A percentile compares a stretch with the other conserved stretches of the same genome.
Conservation (phyloP, 2,113 vertebrate species). For the Phaetusa simplex region DNA sequence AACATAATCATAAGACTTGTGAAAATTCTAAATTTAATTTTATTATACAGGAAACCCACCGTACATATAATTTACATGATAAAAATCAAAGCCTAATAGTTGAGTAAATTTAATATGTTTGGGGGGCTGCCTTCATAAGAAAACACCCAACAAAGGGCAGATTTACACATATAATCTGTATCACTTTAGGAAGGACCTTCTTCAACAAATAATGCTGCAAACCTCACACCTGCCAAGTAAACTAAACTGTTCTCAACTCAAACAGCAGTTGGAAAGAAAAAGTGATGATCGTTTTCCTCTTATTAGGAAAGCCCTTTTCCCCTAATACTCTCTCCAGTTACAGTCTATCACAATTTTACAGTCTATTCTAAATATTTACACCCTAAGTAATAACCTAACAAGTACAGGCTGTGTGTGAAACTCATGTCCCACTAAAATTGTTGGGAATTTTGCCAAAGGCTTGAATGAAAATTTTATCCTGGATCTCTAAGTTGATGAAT, state of each 20-base stretch:
- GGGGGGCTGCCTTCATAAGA: not conserved
- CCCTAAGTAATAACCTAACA: not conserved
- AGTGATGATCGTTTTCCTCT: not conserved
- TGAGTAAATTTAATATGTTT: not conserved
- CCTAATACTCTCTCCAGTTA: not conserved
- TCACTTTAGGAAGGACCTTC: not conserved
- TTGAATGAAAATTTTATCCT: conserved; percentile 38
- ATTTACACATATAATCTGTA: not conserved
- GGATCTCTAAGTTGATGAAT: not conserved
- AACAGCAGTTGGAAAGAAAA: not conserved
- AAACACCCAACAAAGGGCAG: not conserved
- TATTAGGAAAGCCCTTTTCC: not conserved
- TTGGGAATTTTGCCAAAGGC: conserved; percentile 43
- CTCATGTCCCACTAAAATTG: not conserved
- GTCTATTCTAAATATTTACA: not conserved
- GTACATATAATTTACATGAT: not conserved
- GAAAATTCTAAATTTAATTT: not conserved
- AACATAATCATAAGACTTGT: not conserved
- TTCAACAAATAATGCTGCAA: not conserved
- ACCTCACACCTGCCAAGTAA: not conserved
- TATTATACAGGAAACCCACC: not conserved
- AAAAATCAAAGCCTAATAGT: not conserved
- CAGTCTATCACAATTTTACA: not conserved
- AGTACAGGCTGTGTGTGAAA: conserved; percentile 31
- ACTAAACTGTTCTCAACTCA: not conserved